Conservation (phyloP, 2,797 vertebrate species). For the Gallinago nigripennis region DNA sequence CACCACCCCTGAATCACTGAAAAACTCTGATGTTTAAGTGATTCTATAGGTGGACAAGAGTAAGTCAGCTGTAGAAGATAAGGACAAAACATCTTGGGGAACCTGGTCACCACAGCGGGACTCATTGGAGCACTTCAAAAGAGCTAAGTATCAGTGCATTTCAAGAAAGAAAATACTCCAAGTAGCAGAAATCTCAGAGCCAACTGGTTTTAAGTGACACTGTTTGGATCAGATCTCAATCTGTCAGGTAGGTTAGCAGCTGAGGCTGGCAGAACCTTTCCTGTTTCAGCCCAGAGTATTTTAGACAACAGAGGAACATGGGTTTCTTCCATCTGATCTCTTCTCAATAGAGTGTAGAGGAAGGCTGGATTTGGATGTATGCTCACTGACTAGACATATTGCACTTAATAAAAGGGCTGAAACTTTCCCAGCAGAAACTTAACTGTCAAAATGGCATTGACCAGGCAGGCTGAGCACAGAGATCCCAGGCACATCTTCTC, state of each 20-base stretch:
- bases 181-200: not conserved
- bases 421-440: not conserved
- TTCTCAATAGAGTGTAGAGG: not conserved
- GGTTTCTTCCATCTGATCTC: not conserved
- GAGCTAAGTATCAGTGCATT: not conserved
- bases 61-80: not conserved
- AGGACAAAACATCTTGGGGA: not conserved
- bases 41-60: not conserved
- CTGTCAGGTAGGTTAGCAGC: not conserved
- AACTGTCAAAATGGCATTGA: not conserved
- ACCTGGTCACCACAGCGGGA: not conserved
- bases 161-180: not conserved
- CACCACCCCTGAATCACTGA: not conserved
- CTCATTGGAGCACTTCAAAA: not conserved
- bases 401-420: not conserved
- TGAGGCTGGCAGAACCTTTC: not conserved
- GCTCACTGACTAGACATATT: not conserved
- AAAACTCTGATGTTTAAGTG: not conserved
- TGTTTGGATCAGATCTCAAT: not conserved
- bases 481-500: not conserved
- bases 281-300: not conserved
- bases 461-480: not conserved
- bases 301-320: not conserved
- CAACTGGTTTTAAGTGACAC: not conserved
- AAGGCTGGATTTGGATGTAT: not conserved